Evolutionary conservation across 37 sponge, comb jelly and placozoan species (phyloP).

Genomic region (Chondrilla cf. caribensis): DNA sequence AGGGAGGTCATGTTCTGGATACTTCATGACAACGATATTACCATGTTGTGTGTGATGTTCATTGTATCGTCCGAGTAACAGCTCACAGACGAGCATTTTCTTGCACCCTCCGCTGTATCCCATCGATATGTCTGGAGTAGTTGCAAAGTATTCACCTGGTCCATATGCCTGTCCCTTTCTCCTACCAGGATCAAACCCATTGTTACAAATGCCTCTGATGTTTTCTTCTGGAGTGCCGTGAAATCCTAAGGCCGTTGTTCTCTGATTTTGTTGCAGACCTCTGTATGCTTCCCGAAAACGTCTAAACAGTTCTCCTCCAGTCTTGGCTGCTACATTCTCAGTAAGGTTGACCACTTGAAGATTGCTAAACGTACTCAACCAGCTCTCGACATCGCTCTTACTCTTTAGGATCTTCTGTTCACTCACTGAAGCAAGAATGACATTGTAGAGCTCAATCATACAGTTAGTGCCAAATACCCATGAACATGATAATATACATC

Average conservation of each 20-base stretch:
- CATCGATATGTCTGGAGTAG: slow-evolving; percentile 47
- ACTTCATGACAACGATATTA: slow-evolving; percentile 77
- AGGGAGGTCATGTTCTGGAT: slow-evolving; percentile 83
- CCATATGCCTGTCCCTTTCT: slow-evolving; percentile 74
- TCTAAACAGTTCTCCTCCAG: slow-evolving; percentile 56
- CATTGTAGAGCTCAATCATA: too few species aligned
- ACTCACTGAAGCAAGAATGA: too few species aligned
- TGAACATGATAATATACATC: too few species aligned
- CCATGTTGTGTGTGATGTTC: slow-evolving; percentile 68
- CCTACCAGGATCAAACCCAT: slow-evolving; percentile 66
- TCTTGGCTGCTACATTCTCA: slow-evolving; percentile 68
- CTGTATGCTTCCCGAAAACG: slow-evolving; percentile 30
- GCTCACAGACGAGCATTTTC: slow-evolving; percentile 73
- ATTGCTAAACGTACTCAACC: slow-evolving; percentile 41
- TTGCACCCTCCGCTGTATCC: slow-evolving; percentile 64
- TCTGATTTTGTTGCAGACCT: slow-evolving; percentile 40
- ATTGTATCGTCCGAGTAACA: slow-evolving; percentile 55
- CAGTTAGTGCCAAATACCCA: too few species aligned
- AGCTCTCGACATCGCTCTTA: slow-evolving; percentile 55
- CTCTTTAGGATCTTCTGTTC: slow-evolving; percentile 38
- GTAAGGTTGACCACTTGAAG: slow-evolving; percentile 47
- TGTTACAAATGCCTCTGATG: slow-evolving; percentile 66
- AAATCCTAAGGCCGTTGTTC: slow-evolving; percentile 71
- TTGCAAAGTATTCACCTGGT: slow-evolving; percentile 80
- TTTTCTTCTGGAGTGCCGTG: slow-evolving; percentile 73